Conservation (phyloP, 1,140 invertebrate genomes). For the Wasmannia auropunctata region DNA sequence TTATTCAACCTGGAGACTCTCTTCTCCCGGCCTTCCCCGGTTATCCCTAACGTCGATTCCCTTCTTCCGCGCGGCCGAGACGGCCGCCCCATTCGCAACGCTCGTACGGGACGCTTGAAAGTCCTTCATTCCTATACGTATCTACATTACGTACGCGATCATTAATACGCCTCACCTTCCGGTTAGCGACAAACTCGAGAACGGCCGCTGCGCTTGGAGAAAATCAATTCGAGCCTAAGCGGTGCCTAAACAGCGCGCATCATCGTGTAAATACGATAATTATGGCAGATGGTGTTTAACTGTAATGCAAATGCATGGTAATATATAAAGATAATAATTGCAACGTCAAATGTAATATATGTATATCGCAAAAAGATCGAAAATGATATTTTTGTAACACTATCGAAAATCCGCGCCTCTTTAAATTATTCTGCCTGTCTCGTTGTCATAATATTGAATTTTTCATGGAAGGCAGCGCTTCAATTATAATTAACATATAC, state of each 20-base stretch:
- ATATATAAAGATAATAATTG: background rate
- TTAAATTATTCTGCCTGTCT: background rate
- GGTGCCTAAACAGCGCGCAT: background rate
- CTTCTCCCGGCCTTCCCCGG: constrained; percentile 70
- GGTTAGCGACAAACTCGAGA: constrained; percentile 38
- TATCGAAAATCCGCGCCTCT: constrained; percentile 3
- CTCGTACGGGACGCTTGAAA: constrained; percentile 36
- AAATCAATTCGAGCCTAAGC: background rate
- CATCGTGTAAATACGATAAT: background rate
- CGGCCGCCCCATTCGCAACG: constrained; percentile 46
- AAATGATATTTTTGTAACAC: constrained; percentile 1
- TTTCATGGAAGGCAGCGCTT: constrained; percentile 21
- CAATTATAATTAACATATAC: constrained; percentile 58
- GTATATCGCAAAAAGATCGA: background rate
- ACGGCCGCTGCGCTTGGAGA: background rate
- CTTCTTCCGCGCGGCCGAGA: constrained; percentile 46
- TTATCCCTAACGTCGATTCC: constrained; percentile 58
- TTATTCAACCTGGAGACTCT: constrained; percentile 83
- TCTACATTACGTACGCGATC: constrained; percentile 8
- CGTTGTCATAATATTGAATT: constrained; percentile 41
- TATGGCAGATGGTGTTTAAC: background rate
- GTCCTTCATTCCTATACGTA: constrained; percentile 60
- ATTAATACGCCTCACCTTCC: constrained; percentile 35
- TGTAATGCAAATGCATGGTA: background rate
- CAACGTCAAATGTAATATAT: background rate